A percentile compares a stretch with the other conserved stretches of the same genome.
phyloP scores from a whole-genome alignment of 2,888 invertebrate species.

The Chaetogeoica ovagalla region DNA sequence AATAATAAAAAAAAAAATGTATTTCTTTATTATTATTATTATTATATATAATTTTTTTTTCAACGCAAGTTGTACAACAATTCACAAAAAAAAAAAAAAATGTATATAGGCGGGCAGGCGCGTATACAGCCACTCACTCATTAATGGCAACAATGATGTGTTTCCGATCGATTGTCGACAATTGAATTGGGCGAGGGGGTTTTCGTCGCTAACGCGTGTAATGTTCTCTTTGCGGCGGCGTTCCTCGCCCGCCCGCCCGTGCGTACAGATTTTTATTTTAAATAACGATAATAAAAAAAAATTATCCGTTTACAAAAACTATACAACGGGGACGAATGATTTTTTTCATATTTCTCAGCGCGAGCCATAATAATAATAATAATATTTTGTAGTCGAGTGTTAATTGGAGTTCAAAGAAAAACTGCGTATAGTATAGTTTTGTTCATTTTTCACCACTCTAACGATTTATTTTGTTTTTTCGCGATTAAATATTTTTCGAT shows the following conservation, averaged over 20 bases:
- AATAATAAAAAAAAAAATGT: neutral
- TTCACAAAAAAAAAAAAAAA: neutral
- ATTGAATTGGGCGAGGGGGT: constrained; percentile 26
- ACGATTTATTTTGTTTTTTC: no score
- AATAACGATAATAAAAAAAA: constrained; percentile 40
- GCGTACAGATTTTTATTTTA: constrained; percentile 22
- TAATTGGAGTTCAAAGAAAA: no score
- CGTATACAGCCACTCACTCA: constrained; percentile 37
- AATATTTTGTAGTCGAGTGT: no score
- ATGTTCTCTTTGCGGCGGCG: constrained; percentile 8
- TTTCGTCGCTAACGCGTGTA: constrained; percentile 31
- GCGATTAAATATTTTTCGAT: no score
- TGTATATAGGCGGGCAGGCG: neutral
- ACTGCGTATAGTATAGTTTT: no score
- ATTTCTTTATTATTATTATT: constrained; percentile 12
- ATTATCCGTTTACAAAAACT: constrained; percentile 10
- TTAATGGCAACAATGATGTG: constrained; percentile 41
- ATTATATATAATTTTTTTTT: constrained; percentile 9
- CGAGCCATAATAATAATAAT: no score
- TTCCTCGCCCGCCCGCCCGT: no score
- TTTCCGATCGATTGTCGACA: constrained; percentile 43
- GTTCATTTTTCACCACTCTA: no score
- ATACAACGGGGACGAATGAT: neutral
- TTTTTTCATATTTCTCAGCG: neutral
- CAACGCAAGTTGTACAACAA: constrained; percentile 19